These are phyloP conservation scores for Conus canariensis DNA, from an alignment of 2,888 invertebrate genomes.

Conservation along the genomic window DNA sequence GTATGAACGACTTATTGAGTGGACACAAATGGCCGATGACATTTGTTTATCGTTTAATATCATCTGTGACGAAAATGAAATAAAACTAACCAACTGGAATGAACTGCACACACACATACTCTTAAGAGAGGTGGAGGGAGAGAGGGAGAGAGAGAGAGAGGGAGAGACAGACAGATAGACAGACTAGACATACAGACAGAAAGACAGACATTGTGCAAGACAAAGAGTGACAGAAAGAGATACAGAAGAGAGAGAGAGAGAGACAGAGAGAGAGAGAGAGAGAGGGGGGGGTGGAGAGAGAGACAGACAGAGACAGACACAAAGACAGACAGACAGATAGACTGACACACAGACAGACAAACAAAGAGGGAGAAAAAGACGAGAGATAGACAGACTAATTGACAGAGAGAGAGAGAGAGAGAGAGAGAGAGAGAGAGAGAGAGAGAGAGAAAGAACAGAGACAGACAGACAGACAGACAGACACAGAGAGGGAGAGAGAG, in stretches of 20 bases:
- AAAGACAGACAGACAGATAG: neutral
- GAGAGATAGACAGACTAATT: neutral
- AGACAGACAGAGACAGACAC: conserved; percentile 10
- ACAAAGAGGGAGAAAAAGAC: neutral
- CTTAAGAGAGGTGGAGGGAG: no score
- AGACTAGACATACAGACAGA: neutral
- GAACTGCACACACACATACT: no score
- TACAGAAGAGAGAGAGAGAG: conserved; percentile 12
- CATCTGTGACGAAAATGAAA: no score
- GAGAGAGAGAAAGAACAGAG: no score
- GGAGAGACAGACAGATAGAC: neutral
- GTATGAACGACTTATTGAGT: no score
- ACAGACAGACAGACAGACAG: no score
- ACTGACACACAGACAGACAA: neutral
- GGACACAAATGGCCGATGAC: no score
- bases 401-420: neutral
- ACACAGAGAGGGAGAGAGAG: no score
- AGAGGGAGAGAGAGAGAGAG: neutral
- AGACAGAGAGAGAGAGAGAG: conserved; percentile 23
- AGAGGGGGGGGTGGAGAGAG: conserved; percentile 17
- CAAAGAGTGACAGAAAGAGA: conserved; percentile 14
- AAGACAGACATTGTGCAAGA: neutral
- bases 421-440: no score
- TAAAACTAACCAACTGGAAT: no score
- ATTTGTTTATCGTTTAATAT: no score